Base-by-base conservation (phyloP, 2,113 vertebrate genomes). In the Bathybates hornii region DNA sequence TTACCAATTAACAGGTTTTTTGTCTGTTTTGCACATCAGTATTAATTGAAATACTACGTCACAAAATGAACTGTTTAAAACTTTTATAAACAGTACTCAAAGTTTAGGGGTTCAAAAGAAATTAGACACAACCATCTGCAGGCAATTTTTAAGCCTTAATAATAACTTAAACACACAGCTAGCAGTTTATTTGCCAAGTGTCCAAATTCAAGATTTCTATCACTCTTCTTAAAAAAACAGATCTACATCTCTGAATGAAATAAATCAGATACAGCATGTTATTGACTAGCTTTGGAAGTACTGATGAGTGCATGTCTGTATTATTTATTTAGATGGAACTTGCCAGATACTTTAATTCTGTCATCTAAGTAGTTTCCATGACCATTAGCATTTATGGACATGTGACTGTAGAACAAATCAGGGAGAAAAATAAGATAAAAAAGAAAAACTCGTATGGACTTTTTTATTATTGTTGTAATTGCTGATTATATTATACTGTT, bases 261-360 rank as follows among this genome's bases (percentile, higher is more conserved):
- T 34, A 34, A 17, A 52, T 52, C 45, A 52, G 10, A n/a, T n/a
- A 8, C 16, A 78, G 27, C 16, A 34, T 78, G 73, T 52, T 78
- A 0, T n/a, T 8, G 45, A 1, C 0, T 8, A 78, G 10, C 9
- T 78, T 34, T 78, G 2, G 10, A 9, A 78, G 45, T 52, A 48
- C 16, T n/a, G 45, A 78, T 50, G 9, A 78, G 71, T 50, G 3
- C 27, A 6, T 78, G 6, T 29, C 19, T 78, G 27, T 50, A 50
- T 19, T 32, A 66, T n/a, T 29, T 0, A 32, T 32, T 3, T 52
- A n/a, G 45, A 76, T 45, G 41, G 14, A 48, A 0, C 2, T 10
- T 73, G 7, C 5, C 24, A 45, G 3, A 48, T 78, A 32, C 9
- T 78, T 32, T 50, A 29, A 50, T n/a, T 27, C 43, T 50, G 16